phyloP scores from a whole-genome alignment of 2,797 vertebrate genomes.

The Thaleichthys pacificus region DNA sequence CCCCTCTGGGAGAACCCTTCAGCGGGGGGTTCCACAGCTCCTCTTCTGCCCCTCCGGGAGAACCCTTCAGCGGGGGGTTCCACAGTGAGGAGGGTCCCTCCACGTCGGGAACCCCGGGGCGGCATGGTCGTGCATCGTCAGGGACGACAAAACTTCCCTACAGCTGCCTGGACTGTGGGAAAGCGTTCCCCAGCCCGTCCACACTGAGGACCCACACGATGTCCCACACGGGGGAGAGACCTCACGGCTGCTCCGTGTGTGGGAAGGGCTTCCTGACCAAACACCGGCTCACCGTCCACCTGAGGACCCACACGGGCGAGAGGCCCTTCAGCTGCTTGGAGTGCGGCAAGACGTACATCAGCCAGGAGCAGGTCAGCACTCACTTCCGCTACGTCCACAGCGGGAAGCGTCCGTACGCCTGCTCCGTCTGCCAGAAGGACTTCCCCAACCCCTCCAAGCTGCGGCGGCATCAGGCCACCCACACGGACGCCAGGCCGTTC shows the following conservation, averaged over 20 bases:
- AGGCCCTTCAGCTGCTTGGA: conserved; percentile 5
- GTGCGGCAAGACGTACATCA: neutral
- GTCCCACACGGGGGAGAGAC: conserved; percentile 39
- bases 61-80: neutral
- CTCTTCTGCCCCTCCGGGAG: neutral
- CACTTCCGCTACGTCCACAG: neutral
- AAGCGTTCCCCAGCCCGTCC: conserved; percentile 45
- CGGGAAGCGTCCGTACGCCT: neutral
- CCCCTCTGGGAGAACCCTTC: no score
- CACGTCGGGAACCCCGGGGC: neutral
- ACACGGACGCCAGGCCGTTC: conserved; percentile 11
- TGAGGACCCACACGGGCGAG: conserved; percentile 30
- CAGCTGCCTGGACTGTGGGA: conserved; percentile 44
- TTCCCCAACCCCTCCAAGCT: conserved; percentile 11
- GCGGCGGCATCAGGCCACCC: conserved; percentile 10
- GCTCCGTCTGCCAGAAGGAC: neutral
- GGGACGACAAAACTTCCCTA: neutral
- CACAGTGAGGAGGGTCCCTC: neutral
- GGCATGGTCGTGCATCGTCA: no score
- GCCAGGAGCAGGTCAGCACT: no score
- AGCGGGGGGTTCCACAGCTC: no score
- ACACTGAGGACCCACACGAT: conserved; percentile 47
- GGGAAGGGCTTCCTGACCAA: conserved; percentile 37
- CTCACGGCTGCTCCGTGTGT: conserved; percentile 46
- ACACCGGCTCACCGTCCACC: conserved; percentile 36